Evolutionary conservation across 2,797 vertebrate genomes (phyloP).

Genomic region (Serranus cabrilla): DNA sequence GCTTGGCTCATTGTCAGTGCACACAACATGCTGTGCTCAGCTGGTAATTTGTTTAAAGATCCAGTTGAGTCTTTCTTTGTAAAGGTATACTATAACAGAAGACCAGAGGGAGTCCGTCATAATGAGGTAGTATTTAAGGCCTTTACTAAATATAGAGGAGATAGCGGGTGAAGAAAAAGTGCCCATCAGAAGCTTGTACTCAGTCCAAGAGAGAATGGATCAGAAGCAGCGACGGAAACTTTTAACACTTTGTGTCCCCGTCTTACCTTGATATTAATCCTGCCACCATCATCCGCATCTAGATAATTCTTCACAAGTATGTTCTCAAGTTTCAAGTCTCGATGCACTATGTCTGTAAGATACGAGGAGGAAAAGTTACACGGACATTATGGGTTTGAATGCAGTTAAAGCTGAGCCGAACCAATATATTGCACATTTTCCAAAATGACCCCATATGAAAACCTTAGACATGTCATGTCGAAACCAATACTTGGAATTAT

Average conservation of each 20-base stretch:
- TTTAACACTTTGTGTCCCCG: slow-evolving; percentile 38
- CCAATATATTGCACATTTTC: too few relatives aligned
- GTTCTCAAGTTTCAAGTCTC: slow-evolving; percentile 94
- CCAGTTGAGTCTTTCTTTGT: slow-evolving; percentile 65
- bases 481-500: too few relatives aligned
- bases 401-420: neutral
- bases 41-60: slow-evolving; percentile 71
- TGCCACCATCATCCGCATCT: slow-evolving; percentile 79
- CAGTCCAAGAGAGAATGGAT: slow-evolving; percentile 37
- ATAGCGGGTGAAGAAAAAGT: slow-evolving; percentile 32
- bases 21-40: slow-evolving; percentile 61
- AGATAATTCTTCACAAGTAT: slow-evolving; percentile 92
- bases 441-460: too few relatives aligned
- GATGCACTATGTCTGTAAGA: slow-evolving; percentile 89
- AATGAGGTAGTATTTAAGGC: slow-evolving; percentile 75
- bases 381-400: neutral
- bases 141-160: slow-evolving; percentile 55
- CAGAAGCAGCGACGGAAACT: slow-evolving; percentile 40
- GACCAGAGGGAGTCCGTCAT: slow-evolving; percentile 64
- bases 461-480: too few relatives aligned
- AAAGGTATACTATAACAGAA: slow-evolving; percentile 59
- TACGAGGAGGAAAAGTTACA: slow-evolving; percentile 11
- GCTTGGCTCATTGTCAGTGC: slow-evolving; percentile 62
- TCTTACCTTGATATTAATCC: slow-evolving; percentile 92
- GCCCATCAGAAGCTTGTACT: slow-evolving; percentile 34